Evolutionary conservation across 2,888 invertebrate genomes (phyloP).

Genomic region (Acanthosepion lycidas): DNA sequence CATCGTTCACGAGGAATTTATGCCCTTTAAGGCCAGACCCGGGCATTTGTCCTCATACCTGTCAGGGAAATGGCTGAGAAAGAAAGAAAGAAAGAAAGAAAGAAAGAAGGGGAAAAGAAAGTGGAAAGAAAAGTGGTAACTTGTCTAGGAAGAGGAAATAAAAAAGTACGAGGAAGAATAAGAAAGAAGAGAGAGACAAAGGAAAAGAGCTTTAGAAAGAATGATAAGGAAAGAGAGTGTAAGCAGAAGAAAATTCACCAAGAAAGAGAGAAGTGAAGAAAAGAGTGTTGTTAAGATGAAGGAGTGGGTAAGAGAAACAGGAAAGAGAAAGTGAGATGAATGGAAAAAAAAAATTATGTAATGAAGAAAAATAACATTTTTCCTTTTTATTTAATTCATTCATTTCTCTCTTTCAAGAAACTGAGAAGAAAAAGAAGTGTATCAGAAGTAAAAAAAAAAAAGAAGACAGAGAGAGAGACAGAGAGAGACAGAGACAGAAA

Average conservation of each 20-base stretch:
- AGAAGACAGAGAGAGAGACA: neutral
- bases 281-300: neutral
- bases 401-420: no score
- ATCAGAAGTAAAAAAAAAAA: neutral
- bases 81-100: neutral
- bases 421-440: no score
- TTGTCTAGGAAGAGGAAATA: neutral
- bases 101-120: neutral
- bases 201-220: neutral
- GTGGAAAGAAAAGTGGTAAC: neutral
- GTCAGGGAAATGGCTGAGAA: neutral
- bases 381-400: no score
- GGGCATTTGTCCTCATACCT: neutral
- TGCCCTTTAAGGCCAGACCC: conserved; percentile 15
- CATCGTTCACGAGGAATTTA: neutral
- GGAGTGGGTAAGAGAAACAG: neutral
- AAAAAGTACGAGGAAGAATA: neutral
- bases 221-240: neutral
- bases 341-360: no score
- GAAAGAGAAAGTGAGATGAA: no score
- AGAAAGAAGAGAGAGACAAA: neutral
- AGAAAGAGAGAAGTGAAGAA: neutral
- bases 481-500: neutral
- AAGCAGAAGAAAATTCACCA: no score
- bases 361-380: no score